Evolutionary conservation across 1,140 invertebrate genomes (phyloP).

Genomic region (Trichonephila inaurata): DNA sequence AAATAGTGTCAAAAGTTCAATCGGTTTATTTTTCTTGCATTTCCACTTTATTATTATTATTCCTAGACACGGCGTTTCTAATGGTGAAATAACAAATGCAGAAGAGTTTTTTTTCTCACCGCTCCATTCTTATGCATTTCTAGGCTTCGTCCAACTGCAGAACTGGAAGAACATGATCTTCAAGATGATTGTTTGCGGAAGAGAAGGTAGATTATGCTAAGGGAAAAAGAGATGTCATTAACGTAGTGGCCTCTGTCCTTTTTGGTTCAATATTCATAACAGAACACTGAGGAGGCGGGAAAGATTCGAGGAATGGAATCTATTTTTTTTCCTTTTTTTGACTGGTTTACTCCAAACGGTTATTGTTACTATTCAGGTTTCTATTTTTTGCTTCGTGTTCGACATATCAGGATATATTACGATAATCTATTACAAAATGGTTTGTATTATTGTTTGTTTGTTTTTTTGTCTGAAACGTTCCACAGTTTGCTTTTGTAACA

Average conservation of each 20-base stretch:
- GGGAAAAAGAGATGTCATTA: background rate
- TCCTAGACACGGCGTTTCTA: background rate
- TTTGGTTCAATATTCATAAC: background rate
- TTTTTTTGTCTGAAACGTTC: no score
- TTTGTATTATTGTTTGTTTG: no score
- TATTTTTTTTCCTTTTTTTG: background rate
- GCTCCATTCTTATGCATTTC: background rate
- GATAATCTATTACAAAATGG: no score
- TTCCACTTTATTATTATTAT: background rate
- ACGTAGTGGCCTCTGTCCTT: background rate
- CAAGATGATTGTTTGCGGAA: background rate
- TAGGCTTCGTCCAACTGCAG: background rate
- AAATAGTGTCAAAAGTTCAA: slow-evolving; percentile 32
- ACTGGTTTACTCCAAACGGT: background rate
- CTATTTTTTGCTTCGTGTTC: background rate
- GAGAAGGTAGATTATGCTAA: background rate
- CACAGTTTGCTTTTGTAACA: no score
- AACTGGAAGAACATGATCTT: slow-evolving; percentile 10
- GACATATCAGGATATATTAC: no score
- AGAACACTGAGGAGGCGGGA: background rate
- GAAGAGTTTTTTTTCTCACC: background rate
- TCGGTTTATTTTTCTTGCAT: background rate
- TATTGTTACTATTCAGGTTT: background rate
- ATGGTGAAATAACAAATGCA: background rate
- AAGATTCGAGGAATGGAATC: background rate